Evolutionary conservation across 2,888 invertebrate species (phyloP), one percentile per base, ranked within the genome.

Genomic region (Leptogaster cylindrica): DNA sequence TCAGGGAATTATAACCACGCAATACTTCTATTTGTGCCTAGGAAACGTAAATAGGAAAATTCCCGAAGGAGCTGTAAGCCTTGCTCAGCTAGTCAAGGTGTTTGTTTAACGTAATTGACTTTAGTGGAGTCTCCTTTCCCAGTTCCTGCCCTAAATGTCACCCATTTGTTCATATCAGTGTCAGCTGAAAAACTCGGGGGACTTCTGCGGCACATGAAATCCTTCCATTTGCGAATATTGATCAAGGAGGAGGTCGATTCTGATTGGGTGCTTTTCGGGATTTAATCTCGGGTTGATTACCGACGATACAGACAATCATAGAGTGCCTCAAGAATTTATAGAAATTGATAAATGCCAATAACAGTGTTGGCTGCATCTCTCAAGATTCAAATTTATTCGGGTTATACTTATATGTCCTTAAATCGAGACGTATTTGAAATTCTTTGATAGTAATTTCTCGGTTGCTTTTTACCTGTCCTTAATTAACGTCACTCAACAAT

Each of bases 91-190:
- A 55, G 55, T 55, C 55, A 55, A 55, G 55, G 55, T 39, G 31
- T 55, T 55, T 55, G 36, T 28, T 44, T 61, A 44, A 16, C 28
- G 28, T 41, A 61, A 58, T 58, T 58, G 25, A 23, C 23, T 23
- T 39, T 39, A 25, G 14, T 8, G 28, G n/a, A 28, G 28, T 28
- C 14, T 50, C 16, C 46, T 20, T 39, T 18, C 14, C 6, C 10
- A 3, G 51, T 27, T n/a, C 27, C n/a, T 55, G 10, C 41, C 27
- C 61, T 18, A 36, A 55, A 61, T 44, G 61, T 61, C 61, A 28
- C 61, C 61, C 61, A 44, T 61, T 61, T 61, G 61, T 61, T 61
- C 44, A 27, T 28, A 61, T 61, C 44, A 61, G 44, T 28, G 61
- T 61, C 61, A 61, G 23, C 44, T 10, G 44, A 10, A 44, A 44